Base-by-base conservation (phyloP, 2,113 vertebrate species). In the Monarcha castaneiventris region DNA sequence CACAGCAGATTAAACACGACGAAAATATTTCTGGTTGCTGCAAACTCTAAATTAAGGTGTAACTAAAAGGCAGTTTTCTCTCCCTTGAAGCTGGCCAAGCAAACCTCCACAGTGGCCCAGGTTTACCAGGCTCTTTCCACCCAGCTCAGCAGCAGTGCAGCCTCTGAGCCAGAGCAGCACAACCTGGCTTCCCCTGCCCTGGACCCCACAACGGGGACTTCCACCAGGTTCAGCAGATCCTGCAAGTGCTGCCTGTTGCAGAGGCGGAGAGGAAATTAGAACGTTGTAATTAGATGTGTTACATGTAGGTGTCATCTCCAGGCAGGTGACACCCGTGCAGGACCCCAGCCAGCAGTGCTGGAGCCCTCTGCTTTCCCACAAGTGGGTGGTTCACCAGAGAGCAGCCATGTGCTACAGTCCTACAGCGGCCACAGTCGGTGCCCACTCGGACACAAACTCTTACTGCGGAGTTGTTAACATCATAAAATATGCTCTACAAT, bases 121-220 rank as follows among this genome's bases (percentile, higher is more conserved):
- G 30, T 59, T 66, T 59, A 26, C 10, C 43, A 37, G 56, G 23
- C 18, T 30, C 69, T 74, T 32, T 89, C 41, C 41, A 67, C 32
- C 27, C 84, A 56, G 44, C 27, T 56, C 59, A 37, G 61, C 61
- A 67, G 75, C 56, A 79, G 62, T 5, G 6, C 46, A 43, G 64
- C 17, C 52, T 32, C 21, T 0, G 3, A 51, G 15, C 10, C 39
- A 29, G 44, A 0, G 0, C 22, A 26, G 32, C 43, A 11, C 11
- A 3, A 54, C 39, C 63, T 5, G 5, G 18, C 37, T 54, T 63
- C 35, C 17, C 49, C 16, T 2, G 37, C 7, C 0, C 37, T 8
- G 23, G 15, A 81, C 7, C 12, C 18, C 0, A 0, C 27, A 16
- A 55, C 0, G 1, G 30, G 15, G 19, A 29, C n/a, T 41, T 76